Percentiles rank a stretch among this genome's conserved stretches.
phyloP scores from a whole-genome alignment of 2,797 vertebrate genomes.

The Dryobates pubescens region DNA sequence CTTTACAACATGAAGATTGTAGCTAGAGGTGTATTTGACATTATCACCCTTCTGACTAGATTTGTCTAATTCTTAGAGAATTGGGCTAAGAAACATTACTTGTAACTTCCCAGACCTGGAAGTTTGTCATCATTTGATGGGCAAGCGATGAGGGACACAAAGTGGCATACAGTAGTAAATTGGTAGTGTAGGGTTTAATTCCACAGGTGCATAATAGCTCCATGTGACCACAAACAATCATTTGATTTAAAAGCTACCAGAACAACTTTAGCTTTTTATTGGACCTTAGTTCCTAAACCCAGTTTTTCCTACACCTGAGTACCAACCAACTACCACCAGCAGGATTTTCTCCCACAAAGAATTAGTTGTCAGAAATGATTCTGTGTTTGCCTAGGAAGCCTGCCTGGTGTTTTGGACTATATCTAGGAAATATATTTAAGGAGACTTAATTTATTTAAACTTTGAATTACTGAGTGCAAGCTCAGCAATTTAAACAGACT shows the following conservation, averaged over 20 bases:
- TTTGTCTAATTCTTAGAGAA: background rate
- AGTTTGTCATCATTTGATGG: background rate
- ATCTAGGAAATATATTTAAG: background rate
- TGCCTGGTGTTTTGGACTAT: background rate
- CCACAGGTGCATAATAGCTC: background rate
- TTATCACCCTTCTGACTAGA: background rate
- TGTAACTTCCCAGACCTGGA: background rate
- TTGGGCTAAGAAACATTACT: background rate
- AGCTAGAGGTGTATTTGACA: background rate
- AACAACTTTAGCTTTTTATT: too few species aligned
- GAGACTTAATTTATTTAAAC: background rate
- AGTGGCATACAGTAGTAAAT: background rate
- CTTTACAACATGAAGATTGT: background rate
- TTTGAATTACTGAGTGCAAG: background rate
- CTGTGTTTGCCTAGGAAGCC: background rate
- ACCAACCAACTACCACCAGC: too few species aligned
- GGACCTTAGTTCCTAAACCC: too few species aligned
- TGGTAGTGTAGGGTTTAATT: background rate
- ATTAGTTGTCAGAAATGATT: background rate
- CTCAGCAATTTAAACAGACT: background rate
- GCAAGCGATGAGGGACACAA: background rate
- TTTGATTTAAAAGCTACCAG: too few species aligned
- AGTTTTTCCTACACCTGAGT: too few species aligned
- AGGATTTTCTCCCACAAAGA: too few species aligned
- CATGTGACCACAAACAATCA: background rate